Evolutionary conservation across 2,113 vertebrate genomes (phyloP), one percentile per base, ranked within the genome.

Genomic region (Lepisosteus oculatus): DNA sequence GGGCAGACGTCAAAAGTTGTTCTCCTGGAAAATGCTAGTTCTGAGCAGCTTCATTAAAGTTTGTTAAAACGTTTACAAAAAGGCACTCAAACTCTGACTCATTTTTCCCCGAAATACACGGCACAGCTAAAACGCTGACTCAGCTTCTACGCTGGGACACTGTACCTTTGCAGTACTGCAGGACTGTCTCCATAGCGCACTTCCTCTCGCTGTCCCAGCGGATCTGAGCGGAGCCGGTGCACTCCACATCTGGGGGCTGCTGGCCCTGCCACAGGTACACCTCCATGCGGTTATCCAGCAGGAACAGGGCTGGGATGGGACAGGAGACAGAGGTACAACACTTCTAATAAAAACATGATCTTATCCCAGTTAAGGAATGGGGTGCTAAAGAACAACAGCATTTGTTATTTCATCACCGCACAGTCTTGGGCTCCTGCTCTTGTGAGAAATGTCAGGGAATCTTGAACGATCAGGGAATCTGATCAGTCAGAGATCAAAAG

Each of bases 211-310:
- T 70, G 17, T 84, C 81, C 90, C 92, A 90, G 70, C 68, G 72
- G 76, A 76, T 81, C 77, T 80, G 79, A 54, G 82, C 81, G 0
- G 81, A 80, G 2, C 74, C 72, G 0, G 81, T 70, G 61, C 70
- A 51, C 43, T 84, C 80, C 0, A 70, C 77, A 69, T 93, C 91
- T 0, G 88, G 79, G 0, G 80, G 71, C 80, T 88, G 82, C 83
- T 77, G 79, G 72, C 85, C 78, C 80, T 92, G 88, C 92, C 92
- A 93, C 79, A 93, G 79, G 81, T 93, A 93, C 14, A 93, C 86
- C 81, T 93, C 91, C 80, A 93, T 75, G 6, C 76, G 85, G 79
- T 92, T 93, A 77, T 93, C 92, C 0, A 93, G 77, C 57, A 93
- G 80, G 79, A 93, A 92, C 59, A 92, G 76, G 51, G 89, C 92